These are phyloP conservation scores for Siniperca scherzeri DNA, from an alignment of 2,797 vertebrate species.

Conservation along the genomic window DNA sequence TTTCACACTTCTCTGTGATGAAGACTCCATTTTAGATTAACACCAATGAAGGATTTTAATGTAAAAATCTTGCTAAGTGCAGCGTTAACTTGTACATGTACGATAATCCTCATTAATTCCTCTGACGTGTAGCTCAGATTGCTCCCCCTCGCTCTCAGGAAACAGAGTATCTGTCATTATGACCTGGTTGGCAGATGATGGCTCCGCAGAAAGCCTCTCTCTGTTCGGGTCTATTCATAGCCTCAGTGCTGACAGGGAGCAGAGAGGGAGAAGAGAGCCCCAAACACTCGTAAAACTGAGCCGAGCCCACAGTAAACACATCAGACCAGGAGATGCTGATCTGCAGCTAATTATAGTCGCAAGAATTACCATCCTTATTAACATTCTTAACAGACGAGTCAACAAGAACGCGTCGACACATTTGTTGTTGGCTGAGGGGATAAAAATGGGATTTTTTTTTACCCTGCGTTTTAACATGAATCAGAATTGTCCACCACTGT, in stretches of 20 bases:
- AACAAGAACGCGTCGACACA: neutral
- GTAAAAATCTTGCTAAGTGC: neutral
- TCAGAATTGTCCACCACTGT: conserved; percentile 28
- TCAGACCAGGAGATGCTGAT: conserved; percentile 23
- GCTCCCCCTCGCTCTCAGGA: neutral
- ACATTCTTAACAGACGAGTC: conserved; percentile 28
- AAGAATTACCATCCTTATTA: conserved; percentile 44
- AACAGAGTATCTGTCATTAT: neutral
- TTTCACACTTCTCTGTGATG: neutral
- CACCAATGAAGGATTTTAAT: neutral
- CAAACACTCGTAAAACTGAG: conserved; percentile 30
- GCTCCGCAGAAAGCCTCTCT: conserved; percentile 40
- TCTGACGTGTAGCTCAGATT: neutral
- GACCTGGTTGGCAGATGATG: conserved; percentile 21
- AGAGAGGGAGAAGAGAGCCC: conserved; percentile 5
- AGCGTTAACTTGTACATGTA: neutral
- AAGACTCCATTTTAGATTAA: neutral
- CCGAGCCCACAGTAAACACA: conserved; percentile 24
- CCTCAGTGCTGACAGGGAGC: conserved; percentile 11
- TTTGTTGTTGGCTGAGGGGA: neutral
- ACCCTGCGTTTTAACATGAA: conserved; percentile 19
- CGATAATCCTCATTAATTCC: neutral
- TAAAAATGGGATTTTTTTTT: conserved; percentile 4
- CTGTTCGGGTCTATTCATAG: conserved; percentile 40
- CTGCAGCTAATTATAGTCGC: conserved; percentile 44